phyloP scores from a whole-genome alignment of 2,797 vertebrate species.

The Poliocrania exsul region DNA sequence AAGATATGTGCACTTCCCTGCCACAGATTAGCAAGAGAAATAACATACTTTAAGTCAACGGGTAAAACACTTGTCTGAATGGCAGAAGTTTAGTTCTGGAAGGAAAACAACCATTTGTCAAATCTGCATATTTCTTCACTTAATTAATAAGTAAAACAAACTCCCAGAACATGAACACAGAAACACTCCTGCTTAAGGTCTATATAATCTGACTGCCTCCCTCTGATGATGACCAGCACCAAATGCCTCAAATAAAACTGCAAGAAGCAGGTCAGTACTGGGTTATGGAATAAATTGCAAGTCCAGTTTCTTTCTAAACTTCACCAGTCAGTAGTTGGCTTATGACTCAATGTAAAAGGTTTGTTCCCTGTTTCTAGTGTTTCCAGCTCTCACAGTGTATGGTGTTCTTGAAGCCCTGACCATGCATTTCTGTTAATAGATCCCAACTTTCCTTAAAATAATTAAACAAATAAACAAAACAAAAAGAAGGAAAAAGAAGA shows the following conservation, averaged over 20 bases:
- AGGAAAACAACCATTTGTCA: neutral
- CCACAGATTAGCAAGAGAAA: neutral
- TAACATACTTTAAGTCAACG: neutral
- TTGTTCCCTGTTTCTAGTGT: neutral
- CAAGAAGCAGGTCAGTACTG: neutral
- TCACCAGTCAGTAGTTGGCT: neutral
- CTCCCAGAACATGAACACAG: neutral
- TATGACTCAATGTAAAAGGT: neutral
- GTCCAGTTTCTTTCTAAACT: neutral
- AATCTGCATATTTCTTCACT: neutral
- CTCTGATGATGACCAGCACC: neutral
- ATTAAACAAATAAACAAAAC: neutral
- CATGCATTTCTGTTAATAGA: neutral
- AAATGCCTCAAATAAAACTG: neutral
- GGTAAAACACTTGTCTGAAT: neutral
- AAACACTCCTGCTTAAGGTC: neutral
- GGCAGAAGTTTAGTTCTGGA: neutral
- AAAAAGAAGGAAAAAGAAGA: neutral
- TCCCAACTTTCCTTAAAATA: neutral
- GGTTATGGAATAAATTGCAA: neutral
- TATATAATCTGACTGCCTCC: neutral
- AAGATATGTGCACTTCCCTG: neutral
- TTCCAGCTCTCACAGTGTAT: neutral
- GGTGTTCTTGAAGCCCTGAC: neutral
- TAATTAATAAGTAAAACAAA: slow-evolving; percentile 2